Conservation (phyloP, 53 echinoderm and acorn worm species). For the Echinarachnius parma region DNA sequence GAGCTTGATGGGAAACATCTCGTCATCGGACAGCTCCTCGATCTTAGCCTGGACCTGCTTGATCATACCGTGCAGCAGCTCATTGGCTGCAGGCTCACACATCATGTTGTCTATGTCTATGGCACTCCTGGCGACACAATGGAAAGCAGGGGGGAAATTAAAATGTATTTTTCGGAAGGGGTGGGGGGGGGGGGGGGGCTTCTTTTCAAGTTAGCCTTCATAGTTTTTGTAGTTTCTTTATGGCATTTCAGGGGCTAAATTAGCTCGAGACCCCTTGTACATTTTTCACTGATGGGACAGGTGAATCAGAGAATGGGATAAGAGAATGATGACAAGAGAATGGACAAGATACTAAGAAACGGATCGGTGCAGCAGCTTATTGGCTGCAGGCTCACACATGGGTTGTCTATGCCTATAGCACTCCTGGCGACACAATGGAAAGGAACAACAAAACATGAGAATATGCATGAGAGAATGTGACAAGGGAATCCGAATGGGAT, state of each 20-base stretch:
- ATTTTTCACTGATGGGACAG: no score
- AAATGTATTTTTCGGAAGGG: neutral
- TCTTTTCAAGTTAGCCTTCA: no score
- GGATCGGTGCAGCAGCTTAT: slow-evolving; percentile 63
- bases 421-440: slow-evolving; percentile 18
- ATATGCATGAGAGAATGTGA: no score
- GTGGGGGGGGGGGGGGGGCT: neutral
- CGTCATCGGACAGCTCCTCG: slow-evolving; percentile 71
- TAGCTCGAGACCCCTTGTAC: no score
- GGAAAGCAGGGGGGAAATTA: neutral
- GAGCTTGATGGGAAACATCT: slow-evolving; percentile 84
- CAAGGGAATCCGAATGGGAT: no score
- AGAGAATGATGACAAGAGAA: no score
- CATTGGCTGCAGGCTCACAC: slow-evolving; percentile 70
- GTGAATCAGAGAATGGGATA: no score
- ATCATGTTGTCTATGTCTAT: slow-evolving; percentile 57
- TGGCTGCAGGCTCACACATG: slow-evolving; percentile 70
- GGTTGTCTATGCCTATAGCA: slow-evolving; percentile 57
- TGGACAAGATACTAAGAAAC: no score
- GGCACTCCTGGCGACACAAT: slow-evolving; percentile 33
- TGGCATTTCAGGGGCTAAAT: no score
- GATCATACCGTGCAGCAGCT: slow-evolving; percentile 70
- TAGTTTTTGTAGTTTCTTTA: no score
- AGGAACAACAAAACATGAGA: no score
- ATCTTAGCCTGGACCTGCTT: slow-evolving; percentile 77